Evolutionary conservation across 2,797 vertebrate genomes (phyloP), one percentile per base, ranked within the genome.

Genomic region (Paramormyrops hopkinsi): DNA sequence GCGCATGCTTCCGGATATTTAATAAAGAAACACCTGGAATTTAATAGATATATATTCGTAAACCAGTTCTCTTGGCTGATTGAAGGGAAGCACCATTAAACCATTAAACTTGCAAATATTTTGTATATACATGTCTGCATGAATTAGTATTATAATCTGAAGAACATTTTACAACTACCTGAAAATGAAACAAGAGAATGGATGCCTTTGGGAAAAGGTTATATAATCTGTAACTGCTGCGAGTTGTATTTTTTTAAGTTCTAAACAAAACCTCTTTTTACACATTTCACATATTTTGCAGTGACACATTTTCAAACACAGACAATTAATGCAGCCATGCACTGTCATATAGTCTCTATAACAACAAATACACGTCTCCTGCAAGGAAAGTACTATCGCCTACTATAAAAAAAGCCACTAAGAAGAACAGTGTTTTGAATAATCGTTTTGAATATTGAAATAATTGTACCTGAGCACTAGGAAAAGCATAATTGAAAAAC

Each of bases 101-200:
- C 25, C 12, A 62, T 48, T 8, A n/a, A 89, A 89, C 56, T 86
- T 89, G 25, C 46, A 86, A 82, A 53, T 37, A 12, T 89, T 76
- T 73, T 73, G n/a, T 62, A 54, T 33, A 29, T 48, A 8, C 46
- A 8, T 29, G 33, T 41, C 33, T 14, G n/a, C 53, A 69, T 62
- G 51, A 83, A 41, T 4, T 46, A 51, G 17, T 41, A 59, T 46
- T 79, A 83, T 88, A 69, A 65, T 54, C 53, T 50, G 29, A 85
- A 84, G 76, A 88, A 85, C 22, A 88, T 88, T 85, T 48, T 53
- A 54, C 50, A 86, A 88, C 25, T 88, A 41, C 46, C 73, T 37
- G 85, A 76, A 88, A 79, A 56, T 54, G 82, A 88, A 53, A 25
- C 59, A 88, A 33, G 25, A 82, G 46, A 89, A 90, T 83, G 56